A percentile compares a stretch with the other conserved stretches of the same genome.
Conservation (phyloP, 2,888 invertebrate genomes). For the Limnephilus lunatus region DNA sequence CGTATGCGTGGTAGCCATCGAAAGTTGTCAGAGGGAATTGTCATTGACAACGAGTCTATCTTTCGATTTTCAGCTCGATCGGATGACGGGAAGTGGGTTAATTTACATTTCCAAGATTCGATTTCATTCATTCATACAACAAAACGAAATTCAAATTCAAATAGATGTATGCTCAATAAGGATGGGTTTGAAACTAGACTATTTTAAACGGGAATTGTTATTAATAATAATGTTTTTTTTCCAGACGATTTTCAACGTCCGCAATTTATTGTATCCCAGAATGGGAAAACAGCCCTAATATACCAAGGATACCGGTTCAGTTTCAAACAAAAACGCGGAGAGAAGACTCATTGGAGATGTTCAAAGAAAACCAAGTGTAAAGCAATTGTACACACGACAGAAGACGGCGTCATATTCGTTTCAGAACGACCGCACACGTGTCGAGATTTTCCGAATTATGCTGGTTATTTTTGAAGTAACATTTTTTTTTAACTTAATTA, state of each 20-base stretch:
- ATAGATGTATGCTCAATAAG: neutral
- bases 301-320: neutral
- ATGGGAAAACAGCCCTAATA: neutral
- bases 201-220: neutral
- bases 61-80: too few relatives aligned
- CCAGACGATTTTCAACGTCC: neutral
- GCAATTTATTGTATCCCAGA: neutral
- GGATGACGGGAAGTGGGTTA: too few relatives aligned
- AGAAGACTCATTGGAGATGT: neutral
- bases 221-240: neutral
- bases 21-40: too few relatives aligned
- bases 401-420: neutral
- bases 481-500: too few relatives aligned
- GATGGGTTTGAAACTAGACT: neutral
- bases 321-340: neutral
- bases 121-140: too few relatives aligned
- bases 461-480: neutral
- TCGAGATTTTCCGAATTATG: neutral
- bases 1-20: too few relatives aligned
- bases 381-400: neutral
- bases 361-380: neutral
- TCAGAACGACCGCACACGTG: neutral
- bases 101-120: too few relatives aligned
- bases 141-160: too few relatives aligned
- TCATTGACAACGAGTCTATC: too few relatives aligned